Evolutionary conservation across 2,113 vertebrate species (phyloP), one percentile per base, ranked within the genome.

Genomic region (Actenoides hombroni): DNA sequence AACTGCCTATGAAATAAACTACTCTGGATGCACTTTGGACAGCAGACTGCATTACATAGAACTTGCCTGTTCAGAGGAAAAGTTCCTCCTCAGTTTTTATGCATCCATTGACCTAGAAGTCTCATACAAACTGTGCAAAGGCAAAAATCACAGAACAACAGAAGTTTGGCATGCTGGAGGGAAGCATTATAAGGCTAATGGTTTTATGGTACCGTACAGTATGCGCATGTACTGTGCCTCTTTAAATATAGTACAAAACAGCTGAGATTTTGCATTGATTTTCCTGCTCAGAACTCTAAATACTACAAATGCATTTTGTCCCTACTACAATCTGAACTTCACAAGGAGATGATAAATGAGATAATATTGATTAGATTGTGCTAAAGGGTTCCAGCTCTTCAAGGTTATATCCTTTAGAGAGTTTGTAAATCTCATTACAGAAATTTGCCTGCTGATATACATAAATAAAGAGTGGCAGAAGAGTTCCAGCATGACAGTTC

Each of bases 341-440:
- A 95, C 76, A 92, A 95, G 48, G 86, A 92, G 64, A 96, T 96
- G 84, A 97, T 96, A 96, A 94, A 96, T 83, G 77, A 95, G 82
- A 68, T 86, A 93, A 91, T 96, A 97, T 96, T 94, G 96, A 97
- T 97, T 95, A 94, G 57, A 94, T 78, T 93, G 85, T 78, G 74
- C 90, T 94, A 91, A 95, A 83, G 35, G 73, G 68, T 94, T 92
- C 83, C 91, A 93, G 56, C 74, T 96, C 75, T 91, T 95, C 96
- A 97, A 96, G 95, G 92, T 97, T 96, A 94, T 92, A 96, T 86
- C 37, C 90, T 96, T 96, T 73, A 77, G 86, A 86, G 88, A 85
- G 88, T 88, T 88, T 84, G 85, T 85, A 98, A 97, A 96, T 96
- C 83, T 95, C 83, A 96, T 97, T 97, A 97, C 71, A 96, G 83